A percentile compares a stretch with the other conserved stretches of the same genome.
Conservation (phyloP, 2,888 invertebrate genomes). For the Lasioglossum malachurum region DNA sequence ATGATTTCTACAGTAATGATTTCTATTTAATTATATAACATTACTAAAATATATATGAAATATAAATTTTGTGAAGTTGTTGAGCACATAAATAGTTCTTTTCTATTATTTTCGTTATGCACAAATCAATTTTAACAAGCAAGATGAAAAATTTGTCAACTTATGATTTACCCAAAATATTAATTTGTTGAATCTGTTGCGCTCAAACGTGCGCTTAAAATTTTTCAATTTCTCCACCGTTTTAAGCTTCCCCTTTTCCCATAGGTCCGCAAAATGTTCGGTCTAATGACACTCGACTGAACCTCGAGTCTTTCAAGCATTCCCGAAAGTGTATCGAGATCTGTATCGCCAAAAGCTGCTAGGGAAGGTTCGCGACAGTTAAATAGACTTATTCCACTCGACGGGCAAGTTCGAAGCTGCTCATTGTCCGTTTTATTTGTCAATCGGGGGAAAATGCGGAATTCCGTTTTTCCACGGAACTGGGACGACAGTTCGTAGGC, state of each 20-base stretch:
- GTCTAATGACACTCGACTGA: not conserved
- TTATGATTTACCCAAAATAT: no score
- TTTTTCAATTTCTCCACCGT: not conserved
- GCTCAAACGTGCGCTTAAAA: not conserved
- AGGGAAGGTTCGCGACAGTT: conserved; percentile 59
- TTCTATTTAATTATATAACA: no score
- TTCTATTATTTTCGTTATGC: no score
- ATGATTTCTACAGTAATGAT: no score
- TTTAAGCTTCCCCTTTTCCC: not conserved
- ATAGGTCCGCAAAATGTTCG: not conserved
- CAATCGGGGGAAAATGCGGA: conserved; percentile 39
- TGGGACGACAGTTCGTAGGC: not conserved
- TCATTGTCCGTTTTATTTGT: conserved; percentile 74
- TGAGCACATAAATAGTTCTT: no score
- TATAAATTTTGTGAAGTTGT: no score
- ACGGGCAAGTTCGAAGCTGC: conserved; percentile 46
- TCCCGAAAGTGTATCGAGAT: not conserved
- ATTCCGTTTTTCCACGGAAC: not conserved
- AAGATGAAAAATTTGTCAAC: no score
- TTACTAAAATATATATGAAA: no score
- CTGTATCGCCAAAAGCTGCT: not conserved
- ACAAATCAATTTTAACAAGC: no score
- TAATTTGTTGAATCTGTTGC: no score
- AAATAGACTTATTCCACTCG: conserved; percentile 72
- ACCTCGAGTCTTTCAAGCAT: not conserved